These are phyloP conservation scores for Pseudorhombus dupliciocellatus DNA, from an alignment of 2,113 vertebrate species.

Conservation along the genomic window DNA sequence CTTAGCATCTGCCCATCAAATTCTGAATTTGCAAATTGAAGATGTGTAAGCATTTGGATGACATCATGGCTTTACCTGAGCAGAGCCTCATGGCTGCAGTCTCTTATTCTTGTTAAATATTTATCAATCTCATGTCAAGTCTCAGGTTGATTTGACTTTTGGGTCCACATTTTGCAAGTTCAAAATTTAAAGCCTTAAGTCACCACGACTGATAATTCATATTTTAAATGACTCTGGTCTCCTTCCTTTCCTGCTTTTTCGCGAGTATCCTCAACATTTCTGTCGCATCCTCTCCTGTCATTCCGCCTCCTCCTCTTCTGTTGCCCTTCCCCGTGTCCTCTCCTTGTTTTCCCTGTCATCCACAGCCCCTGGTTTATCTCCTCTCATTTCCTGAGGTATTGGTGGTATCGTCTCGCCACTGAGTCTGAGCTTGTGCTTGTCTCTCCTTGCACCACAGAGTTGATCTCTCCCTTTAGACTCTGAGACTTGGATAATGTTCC, in stretches of 20 bases:
- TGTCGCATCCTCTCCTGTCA: background rate
- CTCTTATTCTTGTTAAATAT: background rate
- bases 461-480: conserved; percentile 66
- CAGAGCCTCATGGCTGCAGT: background rate
- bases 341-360: conserved; percentile 2
- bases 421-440: conserved; percentile 30
- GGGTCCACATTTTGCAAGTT: background rate
- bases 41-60: background rate
- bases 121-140: background rate
- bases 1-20: background rate
- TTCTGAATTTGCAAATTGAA: too few relatives aligned
- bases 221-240: background rate
- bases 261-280: background rate
- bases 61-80: background rate
- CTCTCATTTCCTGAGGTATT: conserved; percentile 59
- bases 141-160: background rate
- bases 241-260: background rate
- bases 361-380: conserved; percentile 42
- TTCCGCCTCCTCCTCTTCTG: background rate
- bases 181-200: background rate
- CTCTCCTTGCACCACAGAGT: conserved; percentile 35
- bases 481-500: conserved; percentile 51
- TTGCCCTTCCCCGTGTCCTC: conserved; percentile 46
- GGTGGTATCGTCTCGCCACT: conserved; percentile 53
- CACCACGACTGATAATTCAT: background rate